Evolutionary conservation across 2,797 vertebrate genomes (phyloP), one percentile per base, ranked within the genome.

Genomic region (Decapterus maruadsi): DNA sequence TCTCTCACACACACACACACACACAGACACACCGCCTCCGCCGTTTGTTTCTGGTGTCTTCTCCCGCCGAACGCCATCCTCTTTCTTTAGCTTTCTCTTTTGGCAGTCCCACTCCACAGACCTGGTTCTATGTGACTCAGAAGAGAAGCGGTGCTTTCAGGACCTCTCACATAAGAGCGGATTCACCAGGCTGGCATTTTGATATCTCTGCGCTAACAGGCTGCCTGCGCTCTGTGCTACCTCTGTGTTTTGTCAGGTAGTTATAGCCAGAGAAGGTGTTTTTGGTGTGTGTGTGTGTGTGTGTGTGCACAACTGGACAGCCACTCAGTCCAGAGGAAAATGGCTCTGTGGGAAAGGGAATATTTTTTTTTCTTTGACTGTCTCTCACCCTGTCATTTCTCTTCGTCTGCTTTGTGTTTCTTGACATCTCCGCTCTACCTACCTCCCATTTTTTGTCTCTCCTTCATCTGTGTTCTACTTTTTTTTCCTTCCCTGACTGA

Each of bases 181-280:
- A 73, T 73, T 87, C 56, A 68, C 75, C 50, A 34, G 60, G 53
- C 36, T 42, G 67, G 40, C 51, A 72, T 67, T 82, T 64, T 87
- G 82, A 87, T 83, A 77, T 75, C 58, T 76, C 1, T 0, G 57
- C 17, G 55, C 72, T 68, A 76, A 78, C 84, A 70, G 77, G 70
- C 58, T 34, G 45, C 56, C 60, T 68, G 54, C 72, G 63, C 66
- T 65, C 58, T 40, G 60, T 36, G 64, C 34, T 59, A 48, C 58
- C 43, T 17, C 70, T 87, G 48, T 77, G 75, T 82, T 74, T 75
- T 86, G 88, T 85, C 87, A 89, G 88, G 70, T 91, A 78, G 87
- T 90, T 90, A 36, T 36, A 82, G 66, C 65, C 17, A 31, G 67
- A 61, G 51, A 64, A 71, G 53, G 55, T 46, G 17, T n/a, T n/a